Percentiles rank a stretch among this genome's conserved stretches.
phyloP scores from a whole-genome alignment of 2,113 vertebrate genomes.

The Plecotus auritus region DNA sequence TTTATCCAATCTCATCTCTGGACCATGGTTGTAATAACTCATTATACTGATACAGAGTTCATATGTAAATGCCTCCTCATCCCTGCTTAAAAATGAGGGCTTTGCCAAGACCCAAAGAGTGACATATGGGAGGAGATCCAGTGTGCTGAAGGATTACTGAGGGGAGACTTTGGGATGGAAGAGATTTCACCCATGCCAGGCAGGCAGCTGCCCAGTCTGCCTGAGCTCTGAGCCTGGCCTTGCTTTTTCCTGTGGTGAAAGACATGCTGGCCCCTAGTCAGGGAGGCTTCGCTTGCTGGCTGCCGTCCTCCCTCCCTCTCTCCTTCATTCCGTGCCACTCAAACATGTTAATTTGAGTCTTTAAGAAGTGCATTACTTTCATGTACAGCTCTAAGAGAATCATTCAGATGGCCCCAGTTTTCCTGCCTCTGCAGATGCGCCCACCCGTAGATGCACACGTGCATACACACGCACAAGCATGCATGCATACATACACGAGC shows the following conservation, averaged over 20 bases:
- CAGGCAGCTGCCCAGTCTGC: background rate
- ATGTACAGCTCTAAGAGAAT: conserved; percentile 67
- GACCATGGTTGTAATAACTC: background rate
- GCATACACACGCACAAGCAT: too few species aligned
- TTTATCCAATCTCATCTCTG: background rate
- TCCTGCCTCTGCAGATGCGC: background rate
- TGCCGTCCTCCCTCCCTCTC: background rate
- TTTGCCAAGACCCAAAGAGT: background rate
- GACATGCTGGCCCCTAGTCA: conserved; percentile 36
- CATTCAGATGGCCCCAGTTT: background rate
- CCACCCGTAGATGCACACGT: background rate
- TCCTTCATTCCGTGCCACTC: conserved; percentile 27
- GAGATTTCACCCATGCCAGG: background rate
- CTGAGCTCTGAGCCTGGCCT: background rate
- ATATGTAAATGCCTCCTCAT: background rate
- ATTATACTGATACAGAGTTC: background rate
- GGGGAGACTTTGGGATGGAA: background rate
- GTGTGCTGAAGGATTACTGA: background rate
- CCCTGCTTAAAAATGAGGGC: background rate
- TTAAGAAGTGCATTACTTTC: conserved; percentile 74
- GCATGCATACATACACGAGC: fast-evolving
- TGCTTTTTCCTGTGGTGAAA: background rate
- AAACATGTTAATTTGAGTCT: conserved; percentile 73
- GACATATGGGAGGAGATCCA: background rate
- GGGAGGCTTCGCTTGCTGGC: conserved; percentile 12